Base-by-base conservation (phyloP, 2,888 invertebrate genomes). In the Agonopterix arenella region DNA sequence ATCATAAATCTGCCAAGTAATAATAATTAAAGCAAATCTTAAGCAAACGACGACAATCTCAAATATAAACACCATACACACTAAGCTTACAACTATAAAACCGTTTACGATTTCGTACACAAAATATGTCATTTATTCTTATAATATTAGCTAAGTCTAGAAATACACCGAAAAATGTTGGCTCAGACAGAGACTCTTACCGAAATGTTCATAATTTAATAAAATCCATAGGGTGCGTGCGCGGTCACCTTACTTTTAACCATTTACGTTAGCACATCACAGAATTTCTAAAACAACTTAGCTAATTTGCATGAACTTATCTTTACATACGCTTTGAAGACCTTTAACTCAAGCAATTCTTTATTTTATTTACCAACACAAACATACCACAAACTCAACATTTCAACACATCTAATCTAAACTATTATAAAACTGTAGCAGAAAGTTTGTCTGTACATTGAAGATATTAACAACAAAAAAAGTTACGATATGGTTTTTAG, bases 71-170 rank as follows among this genome's bases (percentile, higher is more conserved):
- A 44, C 41, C 55, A 61, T 57, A 61, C 61, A 57, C 60, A 60
- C 60, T 62, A 61, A 58, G 64, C 59, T 59, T 60, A 64, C 57
- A 64, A 60, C 49, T 64, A 64, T 64, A 28, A 28, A 28, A 66
- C 58, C 58, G 54, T 59, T 61, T 62, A 68, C 60, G 60, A 58
- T 65, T 70, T 70, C 80, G 76, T 84, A 85, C 80, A 84, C 83
- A 86, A 85, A 86, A 84, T 86, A 86, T 85, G 84, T 85, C 81
- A 81, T 84, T 84, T 76, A 73, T 73, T 65, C 71, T 76, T 80
- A 79, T 56, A 49, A 44, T 54, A 60, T 61, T 68, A 70, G 36
- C 47, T 59, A 66, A 67, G 54, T 56, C 64, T 66, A 64, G 54
- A 67, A 55, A 54, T 64, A 62, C 61, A 64, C 61, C 45, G 28